A percentile compares a stretch with the other conserved stretches of the same genome.
Evolutionary conservation across 1,140 invertebrate genomes (phyloP).

Genomic region (Drosophila repletoides): DNA sequence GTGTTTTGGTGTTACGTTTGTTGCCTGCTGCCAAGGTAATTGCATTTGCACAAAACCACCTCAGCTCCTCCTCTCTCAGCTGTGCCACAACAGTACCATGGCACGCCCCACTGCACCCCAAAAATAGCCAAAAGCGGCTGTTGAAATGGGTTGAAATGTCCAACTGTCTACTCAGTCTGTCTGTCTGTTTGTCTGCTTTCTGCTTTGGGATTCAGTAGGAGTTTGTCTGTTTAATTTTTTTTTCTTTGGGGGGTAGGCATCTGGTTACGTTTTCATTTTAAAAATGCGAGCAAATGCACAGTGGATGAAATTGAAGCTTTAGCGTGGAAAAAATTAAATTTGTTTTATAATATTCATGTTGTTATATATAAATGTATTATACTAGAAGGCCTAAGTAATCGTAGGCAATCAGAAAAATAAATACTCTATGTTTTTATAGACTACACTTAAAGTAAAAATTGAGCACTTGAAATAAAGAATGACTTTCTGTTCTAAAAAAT

Average conservation of each 20-base stretch:
- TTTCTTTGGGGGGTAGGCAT: slow-evolving; percentile 10
- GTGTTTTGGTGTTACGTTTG: slow-evolving; percentile 35
- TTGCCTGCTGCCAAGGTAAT: slow-evolving; percentile 44
- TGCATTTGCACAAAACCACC: slow-evolving; percentile 47
- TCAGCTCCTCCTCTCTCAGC: not conserved
- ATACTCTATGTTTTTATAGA: too few relatives aligned
- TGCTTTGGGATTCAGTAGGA: slow-evolving; percentile 31
- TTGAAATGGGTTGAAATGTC: slow-evolving; percentile 30
- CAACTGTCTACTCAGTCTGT: not conserved
- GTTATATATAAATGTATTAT: too few relatives aligned
- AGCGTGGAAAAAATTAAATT: too few relatives aligned
- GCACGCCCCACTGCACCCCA: slow-evolving; percentile 39
- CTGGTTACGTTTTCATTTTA: slow-evolving; percentile 39
- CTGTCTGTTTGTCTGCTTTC: not conserved
- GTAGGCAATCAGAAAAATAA: too few relatives aligned
- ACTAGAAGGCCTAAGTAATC: too few relatives aligned
- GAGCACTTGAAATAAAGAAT: too few relatives aligned
- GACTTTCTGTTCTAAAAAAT: slow-evolving; percentile 15
- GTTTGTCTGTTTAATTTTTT: too few relatives aligned
- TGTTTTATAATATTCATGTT: too few relatives aligned
- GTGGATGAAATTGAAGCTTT: too few relatives aligned
- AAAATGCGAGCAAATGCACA: slow-evolving; percentile 52
- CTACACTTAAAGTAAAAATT: too few relatives aligned
- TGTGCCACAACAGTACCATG: not conserved
- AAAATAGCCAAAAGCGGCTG: slow-evolving; percentile 2